Evolutionary conservation across 2,113 vertebrate species (phyloP).

Genomic region (Circaetus gallicus): DNA sequence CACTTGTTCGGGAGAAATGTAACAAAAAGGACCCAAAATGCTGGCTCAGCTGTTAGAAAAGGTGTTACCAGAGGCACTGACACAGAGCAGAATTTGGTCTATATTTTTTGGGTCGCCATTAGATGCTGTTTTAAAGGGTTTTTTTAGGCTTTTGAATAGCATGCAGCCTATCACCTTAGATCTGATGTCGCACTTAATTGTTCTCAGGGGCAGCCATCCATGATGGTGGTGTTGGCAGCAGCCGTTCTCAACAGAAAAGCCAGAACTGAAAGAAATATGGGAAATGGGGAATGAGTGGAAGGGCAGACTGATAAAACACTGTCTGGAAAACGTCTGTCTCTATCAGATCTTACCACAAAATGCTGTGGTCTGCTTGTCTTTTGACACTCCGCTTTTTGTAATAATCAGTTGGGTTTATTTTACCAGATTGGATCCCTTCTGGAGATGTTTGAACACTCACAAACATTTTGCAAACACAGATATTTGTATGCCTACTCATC

Average conservation of each 20-base stretch:
- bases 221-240: not conserved
- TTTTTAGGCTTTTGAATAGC: not conserved
- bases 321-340: not conserved
- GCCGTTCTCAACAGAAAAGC: not conserved
- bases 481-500: constrained; percentile 55
- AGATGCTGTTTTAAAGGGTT: not conserved
- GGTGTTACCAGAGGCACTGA: not conserved
- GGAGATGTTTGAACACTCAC: constrained; percentile 58
- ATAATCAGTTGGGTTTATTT: constrained; percentile 39
- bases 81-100: not conserved
- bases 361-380: constrained; percentile 38
- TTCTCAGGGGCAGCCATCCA: not conserved
- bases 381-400: constrained; percentile 38
- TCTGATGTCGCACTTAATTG: not conserved
- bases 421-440: constrained; percentile 68
- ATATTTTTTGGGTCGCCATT: not conserved
- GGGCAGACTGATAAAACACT: not conserved
- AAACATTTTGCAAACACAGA: constrained; percentile 71
- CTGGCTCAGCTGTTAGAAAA: not conserved
- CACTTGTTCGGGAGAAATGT: not conserved
- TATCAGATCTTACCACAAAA: not conserved
- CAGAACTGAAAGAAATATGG: not conserved
- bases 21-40: not conserved
- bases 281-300: not conserved
- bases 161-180: not conserved